Evolutionary conservation across 2,113 vertebrate species (phyloP).

Genomic region (Seriola aureovittata): DNA sequence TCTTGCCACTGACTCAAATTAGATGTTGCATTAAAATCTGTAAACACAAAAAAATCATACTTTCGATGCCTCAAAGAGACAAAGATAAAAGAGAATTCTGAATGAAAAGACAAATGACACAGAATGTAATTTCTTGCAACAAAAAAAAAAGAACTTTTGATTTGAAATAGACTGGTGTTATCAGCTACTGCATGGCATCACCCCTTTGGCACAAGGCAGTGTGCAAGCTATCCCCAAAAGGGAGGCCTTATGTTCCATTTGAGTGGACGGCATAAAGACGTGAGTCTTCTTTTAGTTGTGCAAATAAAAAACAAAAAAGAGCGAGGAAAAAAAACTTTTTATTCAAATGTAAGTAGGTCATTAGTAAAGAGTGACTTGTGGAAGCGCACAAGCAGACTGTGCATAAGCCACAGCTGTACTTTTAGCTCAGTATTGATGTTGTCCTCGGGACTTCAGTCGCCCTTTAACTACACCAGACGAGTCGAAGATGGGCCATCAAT

Average conservation of each 20-base stretch:
- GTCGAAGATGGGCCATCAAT: constrained; percentile 76
- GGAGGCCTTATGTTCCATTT: constrained; percentile 3
- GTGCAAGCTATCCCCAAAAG: not conserved
- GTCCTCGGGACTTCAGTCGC: constrained; percentile 69
- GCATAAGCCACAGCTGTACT: constrained; percentile 50
- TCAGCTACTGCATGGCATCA: not conserved
- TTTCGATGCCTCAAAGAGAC: constrained; percentile 41
- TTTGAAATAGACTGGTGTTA: constrained; percentile 9
- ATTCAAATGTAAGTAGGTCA: constrained; percentile 63
- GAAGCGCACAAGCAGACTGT: constrained; percentile 43
- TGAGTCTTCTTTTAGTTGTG: constrained; percentile 24
- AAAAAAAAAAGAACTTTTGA: constrained; percentile 35
- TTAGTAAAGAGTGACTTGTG: constrained; percentile 56
- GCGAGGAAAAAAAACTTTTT: constrained; percentile 22
- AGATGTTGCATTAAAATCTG: constrained; percentile 10
- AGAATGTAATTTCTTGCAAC: constrained; percentile 46
- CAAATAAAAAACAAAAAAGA: constrained; percentile 12
- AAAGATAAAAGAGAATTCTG: constrained; percentile 62
- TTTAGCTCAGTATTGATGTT: constrained; percentile 73
- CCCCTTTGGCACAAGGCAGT: not conserved
- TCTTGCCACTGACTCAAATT: not conserved
- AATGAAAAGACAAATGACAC: constrained; percentile 49
- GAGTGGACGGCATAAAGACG: constrained; percentile 31
- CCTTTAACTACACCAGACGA: constrained; percentile 76
- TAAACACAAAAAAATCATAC: constrained; percentile 7